Conservation (phyloP, 2,888 invertebrate genomes). For the Cryptosula pallasiana region DNA sequence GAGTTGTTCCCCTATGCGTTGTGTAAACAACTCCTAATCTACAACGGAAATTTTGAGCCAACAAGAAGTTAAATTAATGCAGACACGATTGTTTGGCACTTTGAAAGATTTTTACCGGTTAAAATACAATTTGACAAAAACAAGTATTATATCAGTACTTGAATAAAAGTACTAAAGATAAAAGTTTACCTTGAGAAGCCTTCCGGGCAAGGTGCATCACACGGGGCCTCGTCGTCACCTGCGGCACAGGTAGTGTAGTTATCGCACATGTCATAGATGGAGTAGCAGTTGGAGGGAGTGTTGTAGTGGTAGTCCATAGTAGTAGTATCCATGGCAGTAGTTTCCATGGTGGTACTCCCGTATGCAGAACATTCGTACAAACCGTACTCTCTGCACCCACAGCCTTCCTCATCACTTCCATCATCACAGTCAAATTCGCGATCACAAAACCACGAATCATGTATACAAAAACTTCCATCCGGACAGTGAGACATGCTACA, state of each 20-base stretch:
- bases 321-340: no score
- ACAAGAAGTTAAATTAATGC: no score
- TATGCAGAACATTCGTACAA: not conserved
- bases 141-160: no score
- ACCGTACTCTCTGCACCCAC: not conserved
- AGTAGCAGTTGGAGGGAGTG: not conserved
- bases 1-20: no score
- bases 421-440: not conserved
- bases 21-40: no score
- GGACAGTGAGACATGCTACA: not conserved
- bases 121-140: no score
- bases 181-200: not conserved
- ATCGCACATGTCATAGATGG: not conserved
- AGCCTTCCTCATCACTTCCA: constrained; percentile 16
- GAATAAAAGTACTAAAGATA: no score
- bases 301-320: not conserved
- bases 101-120: no score
- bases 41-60: no score
- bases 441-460: not conserved
- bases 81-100: no score
- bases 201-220: not conserved
- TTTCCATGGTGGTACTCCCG: not conserved
- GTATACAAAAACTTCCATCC: not conserved
- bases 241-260: not conserved
- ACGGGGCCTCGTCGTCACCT: not conserved